phyloP scores from a whole-genome alignment of 2,797 vertebrate genomes.

The Acestrorhynchus altus region DNA sequence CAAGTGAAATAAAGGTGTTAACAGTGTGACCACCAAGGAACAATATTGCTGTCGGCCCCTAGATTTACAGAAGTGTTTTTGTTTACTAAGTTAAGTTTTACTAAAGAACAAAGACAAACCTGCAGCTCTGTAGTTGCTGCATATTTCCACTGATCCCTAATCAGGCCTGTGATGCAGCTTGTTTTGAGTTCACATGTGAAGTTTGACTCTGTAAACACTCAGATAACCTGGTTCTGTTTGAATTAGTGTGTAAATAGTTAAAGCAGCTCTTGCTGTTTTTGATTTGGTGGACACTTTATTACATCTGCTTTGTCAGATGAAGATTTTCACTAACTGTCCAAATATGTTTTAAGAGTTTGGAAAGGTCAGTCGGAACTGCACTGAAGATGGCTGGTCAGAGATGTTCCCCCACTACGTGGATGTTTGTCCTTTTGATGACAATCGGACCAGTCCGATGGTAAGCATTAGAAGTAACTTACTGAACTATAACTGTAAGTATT shows the following conservation, averaged over 20 bases:
- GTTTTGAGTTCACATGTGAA: background rate
- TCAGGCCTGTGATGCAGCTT: background rate
- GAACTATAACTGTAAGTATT: too few relatives aligned
- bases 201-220: background rate
- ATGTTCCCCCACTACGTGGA: constrained; percentile 92
- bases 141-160: background rate
- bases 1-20: too few relatives aligned
- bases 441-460: constrained; percentile 77
- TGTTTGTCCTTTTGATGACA: constrained; percentile 86
- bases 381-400: constrained; percentile 93
- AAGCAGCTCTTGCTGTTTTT: background rate
- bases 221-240: background rate
- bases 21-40: too few relatives aligned
- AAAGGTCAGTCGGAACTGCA: constrained; percentile 93
- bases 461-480: constrained; percentile 2
- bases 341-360: constrained; percentile 73
- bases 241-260: background rate
- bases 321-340: background rate
- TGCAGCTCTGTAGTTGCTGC: too few relatives aligned
- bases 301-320: background rate
- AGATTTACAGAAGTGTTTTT: too few relatives aligned
- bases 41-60: too few relatives aligned
- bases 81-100: too few relatives aligned
- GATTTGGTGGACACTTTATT: background rate
- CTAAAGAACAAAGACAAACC: too few relatives aligned